A percentile compares a stretch with the other conserved stretches of the same genome.
phyloP scores from a whole-genome alignment of 2,888 invertebrate genomes.

The Drepana falcataria region DNA sequence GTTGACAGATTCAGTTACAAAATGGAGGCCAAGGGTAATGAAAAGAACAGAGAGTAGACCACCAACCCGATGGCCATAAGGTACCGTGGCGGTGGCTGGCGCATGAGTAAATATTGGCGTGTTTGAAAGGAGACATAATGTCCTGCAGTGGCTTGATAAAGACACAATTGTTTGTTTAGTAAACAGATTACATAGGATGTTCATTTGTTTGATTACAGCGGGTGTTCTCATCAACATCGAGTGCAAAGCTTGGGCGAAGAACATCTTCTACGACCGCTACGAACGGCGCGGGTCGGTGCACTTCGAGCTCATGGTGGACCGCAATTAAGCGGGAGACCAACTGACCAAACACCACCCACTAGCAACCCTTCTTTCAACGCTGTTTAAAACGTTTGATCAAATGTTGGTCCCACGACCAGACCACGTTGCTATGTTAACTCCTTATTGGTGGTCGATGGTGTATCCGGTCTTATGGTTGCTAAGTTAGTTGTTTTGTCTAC shows the following conservation, averaged over 20 bases:
- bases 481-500: slow-evolving; percentile 12
- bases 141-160: no score
- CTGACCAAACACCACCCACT: slow-evolving; percentile 19
- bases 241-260: slow-evolving; percentile 95
- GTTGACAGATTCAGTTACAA: no score
- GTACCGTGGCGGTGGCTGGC: no score
- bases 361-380: slow-evolving; percentile 10
- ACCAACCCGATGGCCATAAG: no score
- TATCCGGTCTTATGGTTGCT: slow-evolving; percentile 13
- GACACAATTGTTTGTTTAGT: no score
- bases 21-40: no score
- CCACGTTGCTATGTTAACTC: not conserved
- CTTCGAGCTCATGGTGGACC: slow-evolving; percentile 95
- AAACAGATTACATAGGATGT: no score
- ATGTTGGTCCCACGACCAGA: not conserved
- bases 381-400: not conserved
- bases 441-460: slow-evolving; percentile 1
- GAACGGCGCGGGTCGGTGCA: slow-evolving; percentile 95
- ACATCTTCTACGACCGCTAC: slow-evolving; percentile 90
- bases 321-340: slow-evolving; percentile 47
- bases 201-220: slow-evolving; percentile 65
- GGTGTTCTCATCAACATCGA: slow-evolving; percentile 95
- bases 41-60: no score
- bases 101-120: no score
- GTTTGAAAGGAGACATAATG: no score